phyloP scores from a whole-genome alignment of 1,140 invertebrate species.

The Agraylea sexmaculata region DNA sequence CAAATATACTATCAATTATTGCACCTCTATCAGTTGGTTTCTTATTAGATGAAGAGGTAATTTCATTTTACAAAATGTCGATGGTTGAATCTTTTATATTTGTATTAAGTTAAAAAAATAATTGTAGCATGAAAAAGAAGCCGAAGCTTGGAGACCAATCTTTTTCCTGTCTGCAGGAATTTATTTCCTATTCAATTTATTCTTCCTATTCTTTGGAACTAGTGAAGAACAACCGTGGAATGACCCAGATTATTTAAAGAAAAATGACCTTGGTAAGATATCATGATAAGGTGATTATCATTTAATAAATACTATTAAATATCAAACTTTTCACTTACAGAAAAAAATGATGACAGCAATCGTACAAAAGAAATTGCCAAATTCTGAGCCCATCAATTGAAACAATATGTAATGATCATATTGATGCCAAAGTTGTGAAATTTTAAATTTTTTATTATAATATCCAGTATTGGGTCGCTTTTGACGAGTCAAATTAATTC shows the following conservation, averaged over 20 bases:
- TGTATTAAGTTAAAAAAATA: not conserved
- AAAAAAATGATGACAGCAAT: too few relatives aligned
- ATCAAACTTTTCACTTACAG: too few relatives aligned
- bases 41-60: slow-evolving; percentile 47
- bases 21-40: slow-evolving; percentile 47
- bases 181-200: slow-evolving; percentile 45
- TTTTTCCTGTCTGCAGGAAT: slow-evolving; percentile 47
- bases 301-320: too few relatives aligned
- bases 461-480: too few relatives aligned
- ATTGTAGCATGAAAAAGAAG: slow-evolving; percentile 11
- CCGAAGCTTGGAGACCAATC: slow-evolving; percentile 20
- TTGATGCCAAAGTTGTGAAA: too few relatives aligned
- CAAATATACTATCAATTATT: slow-evolving; percentile 58
- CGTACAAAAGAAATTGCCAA: too few relatives aligned
- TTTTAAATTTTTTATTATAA: too few relatives aligned
- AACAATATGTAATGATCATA: too few relatives aligned
- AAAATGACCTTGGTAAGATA: slow-evolving; percentile 8
- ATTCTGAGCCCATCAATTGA: too few relatives aligned
- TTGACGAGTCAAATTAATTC: too few relatives aligned
- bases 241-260: slow-evolving; percentile 24
- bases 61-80: slow-evolving; percentile 3
- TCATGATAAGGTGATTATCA: too few relatives aligned
- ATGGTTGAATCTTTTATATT: not conserved
- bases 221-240: slow-evolving; percentile 49
- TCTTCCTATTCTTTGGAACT: slow-evolving; percentile 50